A percentile compares a stretch with the other conserved stretches of the same genome.
Evolutionary conservation across 2,113 vertebrate species (phyloP).

Genomic region (Chitala chitala): DNA sequence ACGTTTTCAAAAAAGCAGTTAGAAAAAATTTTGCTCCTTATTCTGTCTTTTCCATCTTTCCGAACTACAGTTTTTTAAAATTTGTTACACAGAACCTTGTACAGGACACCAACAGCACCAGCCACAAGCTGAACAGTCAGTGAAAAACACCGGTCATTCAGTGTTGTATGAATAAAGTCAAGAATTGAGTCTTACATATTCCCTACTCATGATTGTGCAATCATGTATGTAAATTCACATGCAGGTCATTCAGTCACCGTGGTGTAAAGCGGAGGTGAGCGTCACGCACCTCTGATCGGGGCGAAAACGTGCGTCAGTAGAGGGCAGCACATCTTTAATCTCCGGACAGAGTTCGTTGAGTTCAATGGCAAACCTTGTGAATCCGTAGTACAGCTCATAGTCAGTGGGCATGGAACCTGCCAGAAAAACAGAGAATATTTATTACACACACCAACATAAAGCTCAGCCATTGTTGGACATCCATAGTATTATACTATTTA

Average conservation of each 20-base stretch:
- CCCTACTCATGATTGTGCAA: not conserved
- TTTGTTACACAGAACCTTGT: no score
- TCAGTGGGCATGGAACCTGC: constrained; percentile 95
- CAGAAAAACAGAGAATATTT: not conserved
- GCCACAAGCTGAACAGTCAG: no score
- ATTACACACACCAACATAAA: not conserved
- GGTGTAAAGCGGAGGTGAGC: not conserved
- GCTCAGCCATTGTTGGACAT: not conserved
- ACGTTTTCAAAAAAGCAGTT: no score
- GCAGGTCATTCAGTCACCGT: constrained; percentile 13
- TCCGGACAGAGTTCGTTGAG: constrained; percentile 94
- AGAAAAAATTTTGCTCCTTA: no score
- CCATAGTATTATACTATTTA: not conserved
- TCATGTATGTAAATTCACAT: not conserved
- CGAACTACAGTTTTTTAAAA: no score
- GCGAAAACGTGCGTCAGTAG: constrained; percentile 88
- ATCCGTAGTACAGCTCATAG: constrained; percentile 95
- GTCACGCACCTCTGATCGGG: constrained; percentile 87
- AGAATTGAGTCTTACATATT: no score
- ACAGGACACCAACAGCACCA: no score
- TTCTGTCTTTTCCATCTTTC: no score
- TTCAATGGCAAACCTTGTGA: constrained; percentile 95
- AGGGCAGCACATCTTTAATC: constrained; percentile 84
- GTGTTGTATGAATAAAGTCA: no score
- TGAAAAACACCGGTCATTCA: no score